Conservation (phyloP, 2,113 vertebrate species). For the Balaeniceps rex region DNA sequence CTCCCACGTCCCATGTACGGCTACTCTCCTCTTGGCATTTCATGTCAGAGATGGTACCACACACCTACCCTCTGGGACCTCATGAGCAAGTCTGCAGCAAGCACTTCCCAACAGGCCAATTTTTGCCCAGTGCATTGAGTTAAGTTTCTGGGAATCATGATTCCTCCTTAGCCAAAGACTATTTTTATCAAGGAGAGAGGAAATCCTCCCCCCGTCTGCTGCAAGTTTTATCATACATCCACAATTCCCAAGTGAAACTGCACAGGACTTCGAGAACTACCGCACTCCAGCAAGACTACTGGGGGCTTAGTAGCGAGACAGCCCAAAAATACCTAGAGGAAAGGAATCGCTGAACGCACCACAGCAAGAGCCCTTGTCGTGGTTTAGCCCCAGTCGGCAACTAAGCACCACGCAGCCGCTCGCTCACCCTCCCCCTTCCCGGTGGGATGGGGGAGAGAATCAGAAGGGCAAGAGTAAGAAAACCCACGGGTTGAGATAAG, state of each 20-base stretch:
- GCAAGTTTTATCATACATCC: background rate
- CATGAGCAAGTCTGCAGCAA: background rate
- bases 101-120: background rate
- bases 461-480: no score
- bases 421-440: no score
- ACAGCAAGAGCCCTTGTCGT: background rate
- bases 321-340: background rate
- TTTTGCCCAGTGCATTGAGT: background rate
- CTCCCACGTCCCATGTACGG: background rate
- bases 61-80: background rate
- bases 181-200: conserved; percentile 24
- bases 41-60: background rate
- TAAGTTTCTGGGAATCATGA: background rate
- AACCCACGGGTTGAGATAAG: no score
- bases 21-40: background rate
- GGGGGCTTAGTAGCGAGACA: background rate
- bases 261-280: background rate
- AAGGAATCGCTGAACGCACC: rapidly evolving
- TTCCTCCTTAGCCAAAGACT: background rate
- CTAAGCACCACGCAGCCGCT: no score
- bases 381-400: no score
- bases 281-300: background rate
- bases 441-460: no score
- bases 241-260: background rate
- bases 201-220: background rate